A percentile compares a stretch with the other conserved stretches of the same genome.
These are phyloP conservation scores for Phataginus tricuspis DNA, from an alignment of 2,797 vertebrate species.

Conservation along the genomic window DNA sequence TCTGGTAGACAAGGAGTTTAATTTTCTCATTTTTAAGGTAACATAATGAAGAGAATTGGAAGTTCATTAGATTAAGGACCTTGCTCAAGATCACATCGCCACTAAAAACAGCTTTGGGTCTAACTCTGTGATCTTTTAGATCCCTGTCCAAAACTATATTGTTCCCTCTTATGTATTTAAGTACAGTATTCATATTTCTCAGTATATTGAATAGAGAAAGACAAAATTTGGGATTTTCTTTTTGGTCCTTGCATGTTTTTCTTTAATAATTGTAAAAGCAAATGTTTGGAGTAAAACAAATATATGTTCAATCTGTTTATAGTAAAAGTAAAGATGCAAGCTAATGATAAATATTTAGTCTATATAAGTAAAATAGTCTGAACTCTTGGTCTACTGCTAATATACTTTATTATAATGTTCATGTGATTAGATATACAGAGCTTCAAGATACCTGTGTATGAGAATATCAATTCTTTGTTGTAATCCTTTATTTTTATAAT, in stretches of 20 bases:
- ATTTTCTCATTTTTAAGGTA: neutral
- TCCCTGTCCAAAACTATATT: neutral
- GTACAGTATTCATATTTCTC: neutral
- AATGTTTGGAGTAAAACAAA: neutral
- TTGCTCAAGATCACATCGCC: neutral
- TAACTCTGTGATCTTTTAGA: neutral
- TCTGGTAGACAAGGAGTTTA: neutral
- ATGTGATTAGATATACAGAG: neutral
- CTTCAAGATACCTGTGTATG: neutral
- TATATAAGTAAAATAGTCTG: neutral
- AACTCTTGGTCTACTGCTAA: neutral
- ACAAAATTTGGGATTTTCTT: neutral
- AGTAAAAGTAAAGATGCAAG: neutral
- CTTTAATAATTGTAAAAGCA: neutral
- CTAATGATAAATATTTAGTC: neutral
- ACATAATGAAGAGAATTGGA: neutral
- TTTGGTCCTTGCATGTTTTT: neutral
- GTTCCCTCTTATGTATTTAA: neutral
- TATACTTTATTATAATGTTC: neutral
- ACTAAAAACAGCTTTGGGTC: neutral
- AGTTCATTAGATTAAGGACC: neutral
- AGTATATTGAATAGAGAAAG: neutral
- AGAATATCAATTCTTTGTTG: neutral
- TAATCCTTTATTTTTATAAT: slow-evolving; percentile 7
- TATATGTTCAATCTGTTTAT: neutral